A percentile compares a stretch with the other conserved stretches of the same genome.
These are phyloP conservation scores for Protobothrops mucrosquamatus DNA, from an alignment of 2,113 vertebrate genomes.

Conservation along the genomic window DNA sequence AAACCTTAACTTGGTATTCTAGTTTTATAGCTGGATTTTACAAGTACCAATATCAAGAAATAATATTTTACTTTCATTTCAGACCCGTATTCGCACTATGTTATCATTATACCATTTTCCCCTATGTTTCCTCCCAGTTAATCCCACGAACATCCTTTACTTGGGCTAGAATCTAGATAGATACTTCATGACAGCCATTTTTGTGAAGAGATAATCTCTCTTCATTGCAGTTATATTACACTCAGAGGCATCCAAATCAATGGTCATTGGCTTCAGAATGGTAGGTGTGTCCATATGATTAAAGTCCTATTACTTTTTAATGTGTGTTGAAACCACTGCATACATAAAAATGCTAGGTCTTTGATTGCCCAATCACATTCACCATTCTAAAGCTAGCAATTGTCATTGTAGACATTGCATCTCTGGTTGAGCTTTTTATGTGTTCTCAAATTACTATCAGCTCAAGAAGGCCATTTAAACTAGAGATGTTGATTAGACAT, in stretches of 20 bases:
- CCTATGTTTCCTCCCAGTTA: background rate
- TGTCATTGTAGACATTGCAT: background rate
- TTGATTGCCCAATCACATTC: background rate
- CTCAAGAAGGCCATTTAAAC: background rate
- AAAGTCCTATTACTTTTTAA: background rate
- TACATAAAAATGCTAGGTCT: background rate
- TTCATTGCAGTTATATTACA: background rate
- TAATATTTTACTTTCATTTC: slow-evolving; percentile 1
- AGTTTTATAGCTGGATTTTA: background rate
- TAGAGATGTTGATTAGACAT: background rate
- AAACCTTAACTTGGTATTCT: background rate
- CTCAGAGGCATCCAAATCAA: background rate
- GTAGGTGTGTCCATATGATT: background rate
- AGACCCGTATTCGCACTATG: background rate
- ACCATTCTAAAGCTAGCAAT: background rate
- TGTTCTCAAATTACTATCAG: background rate
- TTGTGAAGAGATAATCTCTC: background rate
- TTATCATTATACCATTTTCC: background rate
- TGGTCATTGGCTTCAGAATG: background rate
- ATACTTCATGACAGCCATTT: background rate
- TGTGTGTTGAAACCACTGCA: background rate
- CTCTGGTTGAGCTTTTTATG: background rate
- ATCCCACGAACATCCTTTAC: background rate
- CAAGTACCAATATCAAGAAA: background rate
- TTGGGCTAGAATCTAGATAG: no score